Percentiles rank a stretch among this genome's conserved stretches.
Conservation (phyloP, 2,797 vertebrate genomes). For the Threskiornis aethiopicus region DNA sequence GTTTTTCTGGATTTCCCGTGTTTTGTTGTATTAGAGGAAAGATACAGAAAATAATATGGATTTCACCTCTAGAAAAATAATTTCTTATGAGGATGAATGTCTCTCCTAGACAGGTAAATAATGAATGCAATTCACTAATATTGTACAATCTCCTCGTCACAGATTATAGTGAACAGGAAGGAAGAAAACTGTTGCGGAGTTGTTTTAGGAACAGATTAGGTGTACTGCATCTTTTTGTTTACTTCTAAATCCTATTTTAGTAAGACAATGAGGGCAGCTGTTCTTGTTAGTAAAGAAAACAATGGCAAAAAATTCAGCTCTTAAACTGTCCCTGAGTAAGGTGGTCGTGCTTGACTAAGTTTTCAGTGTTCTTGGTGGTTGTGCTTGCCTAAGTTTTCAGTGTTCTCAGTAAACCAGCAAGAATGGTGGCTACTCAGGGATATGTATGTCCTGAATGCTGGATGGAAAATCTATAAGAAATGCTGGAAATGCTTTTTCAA, state of each 20-base stretch:
- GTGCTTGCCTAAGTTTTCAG: background rate
- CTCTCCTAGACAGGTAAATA: background rate
- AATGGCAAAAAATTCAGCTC: background rate
- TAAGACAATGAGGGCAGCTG: background rate
- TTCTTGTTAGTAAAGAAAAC: background rate
- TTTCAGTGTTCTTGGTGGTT: background rate
- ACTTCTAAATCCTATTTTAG: background rate
- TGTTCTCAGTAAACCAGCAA: background rate
- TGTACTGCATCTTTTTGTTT: background rate
- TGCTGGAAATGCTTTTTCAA: background rate
- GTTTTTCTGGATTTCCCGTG: background rate
- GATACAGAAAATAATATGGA: background rate
- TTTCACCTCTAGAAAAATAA: background rate
- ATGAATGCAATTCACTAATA: background rate
- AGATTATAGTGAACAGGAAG: background rate
- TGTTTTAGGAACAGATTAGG: background rate
- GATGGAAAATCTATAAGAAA: background rate
- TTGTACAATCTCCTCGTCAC: background rate
- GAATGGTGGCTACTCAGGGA: background rate
- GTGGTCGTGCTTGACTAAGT: background rate
- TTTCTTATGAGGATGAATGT: background rate
- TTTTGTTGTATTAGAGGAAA: background rate
- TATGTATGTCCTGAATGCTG: background rate
- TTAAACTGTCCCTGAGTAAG: background rate
- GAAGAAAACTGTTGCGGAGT: background rate